Base-by-base conservation (phyloP, 2,888 invertebrate genomes). In the Clanis bilineata region DNA sequence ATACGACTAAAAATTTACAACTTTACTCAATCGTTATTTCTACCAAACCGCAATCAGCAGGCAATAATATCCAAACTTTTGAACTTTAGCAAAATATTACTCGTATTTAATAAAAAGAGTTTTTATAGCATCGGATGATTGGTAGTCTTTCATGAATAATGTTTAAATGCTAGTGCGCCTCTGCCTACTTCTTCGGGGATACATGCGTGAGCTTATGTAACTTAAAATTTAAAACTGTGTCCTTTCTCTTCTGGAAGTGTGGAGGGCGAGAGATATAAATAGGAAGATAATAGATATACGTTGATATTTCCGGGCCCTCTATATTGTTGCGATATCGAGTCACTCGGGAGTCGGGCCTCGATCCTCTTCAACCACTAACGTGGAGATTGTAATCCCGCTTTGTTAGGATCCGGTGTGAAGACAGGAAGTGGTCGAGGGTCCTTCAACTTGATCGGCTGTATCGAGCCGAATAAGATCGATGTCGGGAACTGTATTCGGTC, bases 351-450 rank as follows among this genome's bases (percentile, higher is more conserved):
- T n/a, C n/a, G n/a, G 68, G 69, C 66, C 70, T 80, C 68, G 72
- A 87, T 83, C 71, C 70, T 78, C 74, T 83, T 86, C 76, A 70
- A 68, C 69, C 72, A 69, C 72, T 73, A 75, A 73, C 74, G 76
- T 69, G 70, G 74, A 77, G 82, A 83, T 83, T 83, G 77, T 80
- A 82, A 85, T 83, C 85, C 80, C 72, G 83, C 86, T 80, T 79
- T 82, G 82, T 83, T 82, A 85, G 79, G 74, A 75, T 69, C 69
- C 68, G 67, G 64, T 1, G 67, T 63, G 66, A 73, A 69, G 71
- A 74, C 76, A 74, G 74, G 78, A 80, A 80, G 74, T 78, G 77
- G 73, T 77, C 66, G 70, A 76, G 72, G 64, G 68, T 66, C 64
- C 62, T 73, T 78, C 65, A 66, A 66, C 58, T 65, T 32, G 28